These are phyloP conservation scores for Chroicocephalus ridibundus DNA, from an alignment of 2,113 vertebrate genomes.

Conservation along the genomic window DNA sequence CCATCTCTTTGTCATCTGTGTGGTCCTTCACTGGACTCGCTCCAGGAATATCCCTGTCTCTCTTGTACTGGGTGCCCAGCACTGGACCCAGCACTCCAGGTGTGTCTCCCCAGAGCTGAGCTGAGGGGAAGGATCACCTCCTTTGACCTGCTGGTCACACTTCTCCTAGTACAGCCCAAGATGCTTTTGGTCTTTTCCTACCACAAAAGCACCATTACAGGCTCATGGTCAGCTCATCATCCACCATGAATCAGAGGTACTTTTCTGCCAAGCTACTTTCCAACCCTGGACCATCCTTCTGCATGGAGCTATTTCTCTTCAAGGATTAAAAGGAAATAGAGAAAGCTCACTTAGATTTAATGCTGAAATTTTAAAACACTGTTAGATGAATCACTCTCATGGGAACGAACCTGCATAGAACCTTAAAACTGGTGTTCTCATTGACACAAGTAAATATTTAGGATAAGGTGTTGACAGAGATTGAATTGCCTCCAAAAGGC, in stretches of 20 bases:
- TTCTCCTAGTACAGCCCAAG: neutral
- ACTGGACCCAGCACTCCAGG: neutral
- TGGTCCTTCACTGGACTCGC: neutral
- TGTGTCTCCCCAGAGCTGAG: neutral
- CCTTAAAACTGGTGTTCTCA: neutral
- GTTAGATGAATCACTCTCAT: neutral
- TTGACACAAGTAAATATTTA: neutral
- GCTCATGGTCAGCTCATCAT: neutral
- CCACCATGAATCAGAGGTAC: rapidly evolving
- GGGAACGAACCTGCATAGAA: neutral
- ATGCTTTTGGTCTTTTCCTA: neutral
- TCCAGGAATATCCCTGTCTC: neutral
- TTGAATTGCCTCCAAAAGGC: neutral
- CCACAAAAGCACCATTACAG: neutral
- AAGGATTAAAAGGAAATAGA: neutral
- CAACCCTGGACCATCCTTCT: neutral
- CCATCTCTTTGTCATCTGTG: neutral
- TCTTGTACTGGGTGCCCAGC: neutral
- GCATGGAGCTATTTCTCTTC: rapidly evolving
- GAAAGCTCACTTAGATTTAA: neutral
- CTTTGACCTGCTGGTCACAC: neutral
- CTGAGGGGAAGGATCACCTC: neutral
- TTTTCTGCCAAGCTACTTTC: neutral
- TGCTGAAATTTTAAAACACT: neutral
- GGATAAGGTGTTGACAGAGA: neutral